phyloP scores from a whole-genome alignment of 2,113 vertebrate species.

The Thunnus maccoyii region DNA sequence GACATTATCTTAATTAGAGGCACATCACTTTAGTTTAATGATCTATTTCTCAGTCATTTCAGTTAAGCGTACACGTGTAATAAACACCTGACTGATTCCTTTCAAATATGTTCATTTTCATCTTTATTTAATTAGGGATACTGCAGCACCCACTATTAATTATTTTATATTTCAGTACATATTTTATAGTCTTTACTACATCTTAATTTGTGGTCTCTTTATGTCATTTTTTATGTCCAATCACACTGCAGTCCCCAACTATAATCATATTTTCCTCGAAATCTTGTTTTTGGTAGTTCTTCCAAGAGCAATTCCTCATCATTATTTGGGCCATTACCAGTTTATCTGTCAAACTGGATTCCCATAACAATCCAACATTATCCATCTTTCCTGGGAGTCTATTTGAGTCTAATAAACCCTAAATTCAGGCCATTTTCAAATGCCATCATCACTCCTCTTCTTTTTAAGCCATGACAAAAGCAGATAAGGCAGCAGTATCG shows the following conservation, averaged over 20 bases:
- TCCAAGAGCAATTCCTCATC: background rate
- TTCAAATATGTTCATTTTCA: background rate
- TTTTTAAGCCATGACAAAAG: slow-evolving; percentile 6
- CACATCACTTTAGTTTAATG: background rate
- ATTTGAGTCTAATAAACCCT: slow-evolving; percentile 3
- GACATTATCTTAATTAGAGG: background rate
- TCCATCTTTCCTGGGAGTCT: slow-evolving; percentile 4
- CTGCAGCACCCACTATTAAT: background rate
- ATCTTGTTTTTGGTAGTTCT: background rate
- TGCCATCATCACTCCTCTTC: background rate
- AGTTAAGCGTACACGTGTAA: background rate
- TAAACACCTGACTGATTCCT: background rate
- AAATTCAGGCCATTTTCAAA: slow-evolving; percentile 13
- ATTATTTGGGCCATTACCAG: slow-evolving; percentile 6
- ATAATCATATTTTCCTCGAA: background rate
- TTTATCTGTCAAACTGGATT: slow-evolving; percentile 14
- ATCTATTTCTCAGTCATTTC: background rate
- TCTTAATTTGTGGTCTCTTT: background rate
- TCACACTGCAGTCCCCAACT: background rate
- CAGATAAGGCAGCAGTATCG: background rate
- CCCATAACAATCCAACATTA: background rate
- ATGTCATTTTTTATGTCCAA: background rate
- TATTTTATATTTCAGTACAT: background rate
- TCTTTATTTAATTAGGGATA: background rate
- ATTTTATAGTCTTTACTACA: background rate